These are phyloP conservation scores for Plebejus argus DNA, from an alignment of 2,888 invertebrate genomes.

Conservation along the genomic window DNA sequence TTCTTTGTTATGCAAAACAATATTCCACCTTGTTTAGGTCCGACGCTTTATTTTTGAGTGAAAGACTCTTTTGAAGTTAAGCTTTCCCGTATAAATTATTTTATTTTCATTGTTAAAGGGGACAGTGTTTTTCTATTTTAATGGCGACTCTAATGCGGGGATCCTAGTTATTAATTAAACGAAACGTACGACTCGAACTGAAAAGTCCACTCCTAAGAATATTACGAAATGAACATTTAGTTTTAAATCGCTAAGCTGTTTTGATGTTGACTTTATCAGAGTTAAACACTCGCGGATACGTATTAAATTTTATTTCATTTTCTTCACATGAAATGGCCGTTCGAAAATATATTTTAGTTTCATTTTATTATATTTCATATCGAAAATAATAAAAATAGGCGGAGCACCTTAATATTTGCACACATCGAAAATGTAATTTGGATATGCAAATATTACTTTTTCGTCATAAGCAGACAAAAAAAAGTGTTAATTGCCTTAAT, in stretches of 20 bases:
- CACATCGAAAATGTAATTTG: background rate
- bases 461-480: background rate
- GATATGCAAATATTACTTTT: background rate
- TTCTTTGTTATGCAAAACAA: conserved; percentile 81
- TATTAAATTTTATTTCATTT: conserved; percentile 33
- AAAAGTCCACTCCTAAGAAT: conserved; percentile 20
- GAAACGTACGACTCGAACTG: conserved; percentile 33
- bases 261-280: conserved; percentile 34
- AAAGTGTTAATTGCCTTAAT: background rate
- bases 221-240: conserved; percentile 24
- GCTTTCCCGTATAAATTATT: conserved; percentile 80
- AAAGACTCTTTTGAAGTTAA: conserved; percentile 81
- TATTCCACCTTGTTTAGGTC: conserved; percentile 81
- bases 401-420: background rate
- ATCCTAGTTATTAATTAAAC: conserved; percentile 63
- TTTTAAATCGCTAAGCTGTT: conserved; percentile 34
- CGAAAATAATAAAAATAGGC: background rate
- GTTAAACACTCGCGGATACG: conserved; percentile 35
- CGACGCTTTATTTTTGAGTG: conserved; percentile 81
- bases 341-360: conserved; percentile 28
- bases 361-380: conserved; percentile 10
- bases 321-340: conserved; percentile 29
- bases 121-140: conserved; percentile 72
- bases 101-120: conserved; percentile 78
- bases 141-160: conserved; percentile 65